Conservation (phyloP, 1,140 invertebrate species). For the Carcinoscorpius rotundicauda region DNA sequence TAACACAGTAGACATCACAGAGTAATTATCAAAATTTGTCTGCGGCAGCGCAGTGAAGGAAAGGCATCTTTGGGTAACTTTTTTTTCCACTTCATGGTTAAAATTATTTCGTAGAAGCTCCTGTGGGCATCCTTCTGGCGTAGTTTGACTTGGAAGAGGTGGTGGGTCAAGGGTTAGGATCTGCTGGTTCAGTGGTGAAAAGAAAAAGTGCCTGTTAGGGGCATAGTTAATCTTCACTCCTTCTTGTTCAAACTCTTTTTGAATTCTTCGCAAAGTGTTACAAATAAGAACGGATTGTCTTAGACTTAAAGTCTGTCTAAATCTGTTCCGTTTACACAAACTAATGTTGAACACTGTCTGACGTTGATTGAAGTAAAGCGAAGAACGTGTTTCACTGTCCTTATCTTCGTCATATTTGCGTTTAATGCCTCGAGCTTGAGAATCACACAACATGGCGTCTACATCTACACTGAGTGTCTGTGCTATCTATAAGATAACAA, state of each 20-base stretch:
- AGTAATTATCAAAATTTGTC: too few species aligned
- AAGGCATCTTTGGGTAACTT: too few species aligned
- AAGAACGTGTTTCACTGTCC: conserved; percentile 3
- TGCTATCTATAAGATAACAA: conserved; percentile 1
- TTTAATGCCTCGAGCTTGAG: conserved; percentile 16
- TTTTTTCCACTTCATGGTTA: too few species aligned
- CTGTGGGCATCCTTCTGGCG: neutral
- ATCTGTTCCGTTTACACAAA: conserved; percentile 78
- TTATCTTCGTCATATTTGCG: conserved; percentile 17
- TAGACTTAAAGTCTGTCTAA: conserved; percentile 77
- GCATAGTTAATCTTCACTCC: conserved; percentile 29
- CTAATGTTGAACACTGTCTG: conserved; percentile 82
- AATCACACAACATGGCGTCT: conserved; percentile 15
- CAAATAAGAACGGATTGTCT: conserved; percentile 84
- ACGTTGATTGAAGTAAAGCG: conserved; percentile 65
- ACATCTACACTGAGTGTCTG: conserved; percentile 17
- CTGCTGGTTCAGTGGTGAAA: neutral
- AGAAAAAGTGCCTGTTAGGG: neutral
- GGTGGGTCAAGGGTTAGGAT: conserved; percentile 2
- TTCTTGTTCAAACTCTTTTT: conserved; percentile 78
- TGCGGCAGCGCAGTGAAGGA: too few species aligned
- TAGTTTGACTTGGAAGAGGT: neutral
- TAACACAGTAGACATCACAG: neutral
- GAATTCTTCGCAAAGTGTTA: conserved; percentile 80
- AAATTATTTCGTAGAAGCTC: neutral